A percentile compares a stretch with the other conserved stretches of the same genome.
Evolutionary conservation across 2,113 vertebrate species (phyloP).

Genomic region (Pollachius pollachius): DNA sequence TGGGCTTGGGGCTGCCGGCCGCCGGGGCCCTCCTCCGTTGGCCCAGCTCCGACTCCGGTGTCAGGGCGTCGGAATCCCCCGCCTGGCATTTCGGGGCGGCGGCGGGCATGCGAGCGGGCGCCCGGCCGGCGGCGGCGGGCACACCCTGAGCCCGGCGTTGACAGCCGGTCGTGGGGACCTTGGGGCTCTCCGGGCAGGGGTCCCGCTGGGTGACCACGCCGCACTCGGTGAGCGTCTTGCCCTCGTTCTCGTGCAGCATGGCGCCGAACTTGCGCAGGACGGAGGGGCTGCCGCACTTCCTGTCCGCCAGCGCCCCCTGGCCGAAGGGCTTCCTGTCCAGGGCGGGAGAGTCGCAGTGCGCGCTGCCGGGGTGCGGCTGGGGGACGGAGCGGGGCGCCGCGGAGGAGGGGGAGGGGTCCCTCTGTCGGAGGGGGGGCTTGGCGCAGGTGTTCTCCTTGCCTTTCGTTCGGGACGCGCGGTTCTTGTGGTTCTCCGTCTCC

Average conservation of each 20-base stretch:
- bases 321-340: slow-evolving; percentile 58
- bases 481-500: slow-evolving; percentile 74
- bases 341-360: slow-evolving; percentile 53
- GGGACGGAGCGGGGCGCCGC: slow-evolving; percentile 76
- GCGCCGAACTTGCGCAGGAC: slow-evolving; percentile 70
- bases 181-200: slow-evolving; percentile 40
- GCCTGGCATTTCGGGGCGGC: slow-evolving; percentile 76
- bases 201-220: slow-evolving; percentile 61
- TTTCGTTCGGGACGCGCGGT: slow-evolving; percentile 53
- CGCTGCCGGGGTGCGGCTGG: slow-evolving; percentile 69
- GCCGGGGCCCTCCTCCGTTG: slow-evolving; percentile 50
- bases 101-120: slow-evolving; percentile 51
- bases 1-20: slow-evolving; percentile 52
- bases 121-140: slow-evolving; percentile 48
- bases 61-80: slow-evolving; percentile 63
- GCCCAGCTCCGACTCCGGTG: slow-evolving; percentile 50
- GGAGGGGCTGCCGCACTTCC: slow-evolving; percentile 56
- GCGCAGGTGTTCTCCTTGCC: slow-evolving; percentile 57
- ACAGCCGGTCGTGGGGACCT: slow-evolving; percentile 63
- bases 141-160: slow-evolving; percentile 68
- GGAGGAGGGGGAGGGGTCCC: slow-evolving; percentile 70
- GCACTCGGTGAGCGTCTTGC: slow-evolving; percentile 68
- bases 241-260: slow-evolving; percentile 72
- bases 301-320: too few species aligned
- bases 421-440: slow-evolving; percentile 68